Base-by-base conservation (phyloP, 2,113 vertebrate genomes). In the Poicephalus gulielmi region DNA sequence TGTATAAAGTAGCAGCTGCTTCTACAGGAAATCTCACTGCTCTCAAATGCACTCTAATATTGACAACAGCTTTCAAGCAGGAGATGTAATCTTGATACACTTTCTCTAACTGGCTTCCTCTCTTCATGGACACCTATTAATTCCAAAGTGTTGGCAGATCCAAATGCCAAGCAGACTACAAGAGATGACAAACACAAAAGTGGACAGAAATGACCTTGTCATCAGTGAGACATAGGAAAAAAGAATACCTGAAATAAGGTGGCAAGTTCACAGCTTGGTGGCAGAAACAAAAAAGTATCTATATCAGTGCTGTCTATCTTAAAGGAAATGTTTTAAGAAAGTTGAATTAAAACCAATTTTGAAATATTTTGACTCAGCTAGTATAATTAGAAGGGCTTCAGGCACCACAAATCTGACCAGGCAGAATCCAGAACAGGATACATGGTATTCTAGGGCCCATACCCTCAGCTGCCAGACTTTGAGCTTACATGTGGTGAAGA, bases 51-150 rank as follows among this genome's bases (percentile, higher is more conserved):
- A 79, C 82, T 88, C 66, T 46, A 82, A n/a, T n/a, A 77, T 30
- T 91, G 93, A 97, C 94, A 96, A 93, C 84, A 86, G 25, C 88
- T 96, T 97, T 91, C 95, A 95, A 92, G 93, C 30, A 60, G 77
- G 57, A 80, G 88, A 74, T 73, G 53, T 44, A 93, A 95, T 93
- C 94, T 90, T 93, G 77, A 93, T 73, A 88, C 30, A 0, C 39
- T 79, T 52, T 83, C 53, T 87, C 83, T 77, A 90, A 71, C 64
- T 49, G 76, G 9, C 15, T 86, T 57, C 49, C 60, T 95, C 67
- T 86, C 23, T 30, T 91, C 49, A 22, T 31, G 30, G 13, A 79
- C 24, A 88, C 53, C 67, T 86, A 39, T 73, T 86, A 94, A 77
- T 92, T 84, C 87, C 64, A 47, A 53, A 44, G 19, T 7, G 43